Base-by-base conservation (phyloP, 2,888 invertebrate genomes). In the Neoaliturus tenellus region DNA sequence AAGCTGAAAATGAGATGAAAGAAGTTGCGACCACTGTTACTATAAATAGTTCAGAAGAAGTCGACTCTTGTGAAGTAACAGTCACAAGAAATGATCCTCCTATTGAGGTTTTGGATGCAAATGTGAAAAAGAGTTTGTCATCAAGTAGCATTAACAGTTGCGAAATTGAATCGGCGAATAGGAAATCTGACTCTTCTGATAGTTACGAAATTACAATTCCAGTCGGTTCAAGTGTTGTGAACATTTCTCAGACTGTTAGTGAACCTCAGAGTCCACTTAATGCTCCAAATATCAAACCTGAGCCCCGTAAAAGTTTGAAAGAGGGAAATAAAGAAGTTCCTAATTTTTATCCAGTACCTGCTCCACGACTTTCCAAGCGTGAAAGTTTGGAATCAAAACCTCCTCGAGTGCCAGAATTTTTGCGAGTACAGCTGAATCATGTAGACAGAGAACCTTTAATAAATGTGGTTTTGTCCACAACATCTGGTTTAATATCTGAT, bases 351-450 rank as follows among this genome's bases (percentile, higher is more conserved):
- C 84, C 84, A 20, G 69, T 84, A 48, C 84, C 84, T 44, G 84
- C 84, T 48, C 84, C 84, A 73, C 75, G 84, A 6, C 67, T 55
- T 20, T 84, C 84, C 14, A 84, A 84, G 41, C 75, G 84, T 48
- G 84, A 82, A n/a, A 82, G 51, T 69, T 33, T 69, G 25, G 78
- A 78, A n/a, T 23, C 62, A 8, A 41, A 81, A 78, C 81, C 84
- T 31, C 58, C 82, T 28, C 41, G 48, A 62, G 91, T 94, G 17
- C 94, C 95, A 0, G 95, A 95, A 89, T 95, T 95, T 89, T 90
- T 95, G 85, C 94, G 94, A 88, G 94, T 95, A 83, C 95, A 95
- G 89, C 88, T 95, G 69, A 94, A 95, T 89, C 94, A 94, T 89
- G 94, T 95, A 6, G 95, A 95, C 87, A 91, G 92, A 12, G 93